These are phyloP conservation scores for Nestor notabilis DNA, from an alignment of 2,113 vertebrate species.

Conservation along the genomic window DNA sequence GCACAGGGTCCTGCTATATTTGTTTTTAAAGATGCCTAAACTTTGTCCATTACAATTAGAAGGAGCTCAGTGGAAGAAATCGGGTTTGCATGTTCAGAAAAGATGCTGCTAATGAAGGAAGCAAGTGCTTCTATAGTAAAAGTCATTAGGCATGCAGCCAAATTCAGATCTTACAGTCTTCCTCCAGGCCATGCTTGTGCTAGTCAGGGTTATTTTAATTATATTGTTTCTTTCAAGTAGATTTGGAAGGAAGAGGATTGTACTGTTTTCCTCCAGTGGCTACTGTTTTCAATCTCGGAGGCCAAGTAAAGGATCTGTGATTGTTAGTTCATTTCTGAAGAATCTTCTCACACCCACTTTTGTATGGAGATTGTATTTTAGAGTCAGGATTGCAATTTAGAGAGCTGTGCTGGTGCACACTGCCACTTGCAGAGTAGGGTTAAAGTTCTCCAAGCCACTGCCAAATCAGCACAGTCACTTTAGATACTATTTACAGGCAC, in stretches of 20 bases:
- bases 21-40: neutral
- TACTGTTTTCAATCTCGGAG: neutral
- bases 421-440: neutral
- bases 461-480: neutral
- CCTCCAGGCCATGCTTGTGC: constrained; percentile 73
- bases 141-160: constrained; percentile 75
- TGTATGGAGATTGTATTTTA: neutral
- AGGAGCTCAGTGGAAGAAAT: neutral
- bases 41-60: neutral
- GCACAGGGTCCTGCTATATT: neutral
- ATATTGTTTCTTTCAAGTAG: constrained; percentile 78
- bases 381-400: neutral
- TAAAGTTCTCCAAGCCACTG: neutral
- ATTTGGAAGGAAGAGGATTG: constrained; percentile 1
- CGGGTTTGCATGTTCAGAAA: neutral
- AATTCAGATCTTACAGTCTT: constrained; percentile 77
- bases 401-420: neutral
- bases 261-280: neutral
- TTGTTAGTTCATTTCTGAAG: neutral
- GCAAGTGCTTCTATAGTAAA: neutral
- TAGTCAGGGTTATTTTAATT: constrained; percentile 75
- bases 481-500: neutral
- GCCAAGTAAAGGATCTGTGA: neutral
- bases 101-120: neutral
- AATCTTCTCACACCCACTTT: neutral